Conservation (phyloP, 2,888 invertebrate genomes). For the Antitype chi region DNA sequence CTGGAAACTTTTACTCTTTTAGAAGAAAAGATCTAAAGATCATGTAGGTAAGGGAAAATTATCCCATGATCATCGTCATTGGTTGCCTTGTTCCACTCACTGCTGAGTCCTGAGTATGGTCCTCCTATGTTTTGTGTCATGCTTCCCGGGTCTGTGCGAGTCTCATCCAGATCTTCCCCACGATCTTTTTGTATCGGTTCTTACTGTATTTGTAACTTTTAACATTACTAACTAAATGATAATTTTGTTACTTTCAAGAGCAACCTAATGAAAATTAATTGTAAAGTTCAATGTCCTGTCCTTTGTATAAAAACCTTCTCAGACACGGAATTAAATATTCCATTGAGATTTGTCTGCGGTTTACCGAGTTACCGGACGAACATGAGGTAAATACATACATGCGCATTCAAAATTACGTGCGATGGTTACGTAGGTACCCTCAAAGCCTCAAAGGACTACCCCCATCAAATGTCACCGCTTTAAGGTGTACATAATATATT, state of each 20-base stretch:
- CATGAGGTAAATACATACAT: slow-evolving; percentile 43
- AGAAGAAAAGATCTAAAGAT: not conserved
- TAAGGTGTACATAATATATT: slow-evolving; percentile 35
- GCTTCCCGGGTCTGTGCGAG: no score
- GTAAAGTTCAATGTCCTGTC: not conserved
- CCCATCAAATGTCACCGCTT: slow-evolving; percentile 51
- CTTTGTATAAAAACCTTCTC: slow-evolving; percentile 8
- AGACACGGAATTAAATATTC: slow-evolving; percentile 17
- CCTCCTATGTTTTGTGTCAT: no score
- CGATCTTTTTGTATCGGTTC: no score
- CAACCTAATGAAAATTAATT: not conserved
- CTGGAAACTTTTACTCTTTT: not conserved
- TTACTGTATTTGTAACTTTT: not conserved
- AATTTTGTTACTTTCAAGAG: not conserved
- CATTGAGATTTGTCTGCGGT: slow-evolving; percentile 44
- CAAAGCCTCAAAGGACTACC: slow-evolving; percentile 52
- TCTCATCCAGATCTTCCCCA: no score
- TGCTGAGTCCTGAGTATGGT: no score
- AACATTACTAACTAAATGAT: not conserved
- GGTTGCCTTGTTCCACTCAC: no score
- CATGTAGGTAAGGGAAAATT: no score
- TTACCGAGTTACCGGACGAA: slow-evolving; percentile 32
- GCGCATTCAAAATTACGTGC: slow-evolving; percentile 45
- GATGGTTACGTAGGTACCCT: slow-evolving; percentile 31
- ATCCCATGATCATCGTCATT: no score